A percentile compares a stretch with the other conserved stretches of the same genome.
phyloP scores from a whole-genome alignment of 2,113 vertebrate genomes.

The Pelecanoides urinatrix region DNA sequence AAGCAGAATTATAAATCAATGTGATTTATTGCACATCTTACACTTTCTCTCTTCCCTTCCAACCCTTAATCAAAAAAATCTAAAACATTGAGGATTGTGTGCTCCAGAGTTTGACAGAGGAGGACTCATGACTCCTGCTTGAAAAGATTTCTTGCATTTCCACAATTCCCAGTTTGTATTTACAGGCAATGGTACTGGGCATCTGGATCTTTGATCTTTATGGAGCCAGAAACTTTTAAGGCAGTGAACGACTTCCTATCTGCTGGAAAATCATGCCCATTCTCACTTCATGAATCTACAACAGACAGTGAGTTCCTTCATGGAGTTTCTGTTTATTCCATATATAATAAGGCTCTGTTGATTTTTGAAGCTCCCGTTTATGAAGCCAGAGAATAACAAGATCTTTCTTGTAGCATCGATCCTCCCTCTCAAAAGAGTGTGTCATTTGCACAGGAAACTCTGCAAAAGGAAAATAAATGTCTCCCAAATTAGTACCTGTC shows the following conservation, averaged over 20 bases:
- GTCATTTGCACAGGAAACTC: background rate
- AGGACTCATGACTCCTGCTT: accelerated
- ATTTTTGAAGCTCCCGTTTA: background rate
- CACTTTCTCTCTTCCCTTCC: background rate
- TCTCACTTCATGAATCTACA: background rate
- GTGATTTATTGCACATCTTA: background rate
- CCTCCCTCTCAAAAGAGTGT: background rate
- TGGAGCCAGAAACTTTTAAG: background rate
- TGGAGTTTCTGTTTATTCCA: background rate
- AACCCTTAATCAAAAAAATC: background rate
- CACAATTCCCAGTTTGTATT: background rate
- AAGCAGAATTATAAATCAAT: slow-evolving; percentile 6
- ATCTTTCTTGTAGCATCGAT: slow-evolving; percentile 3
- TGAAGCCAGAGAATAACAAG: slow-evolving; percentile 1
- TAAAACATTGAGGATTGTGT: background rate
- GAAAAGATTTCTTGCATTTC: background rate
- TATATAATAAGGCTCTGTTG: slow-evolving; percentile 33
- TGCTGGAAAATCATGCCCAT: background rate
- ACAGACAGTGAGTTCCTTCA: slow-evolving; percentile 10
- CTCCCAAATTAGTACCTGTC: background rate
- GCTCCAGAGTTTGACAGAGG: background rate
- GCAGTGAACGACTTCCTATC: slow-evolving; percentile 15
- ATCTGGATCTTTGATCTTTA: background rate
- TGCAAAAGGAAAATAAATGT: background rate
- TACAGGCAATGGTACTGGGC: background rate